Evolutionary conservation across 2,113 vertebrate genomes (phyloP), one percentile per base, ranked within the genome.

Genomic region (Rhea americana): DNA sequence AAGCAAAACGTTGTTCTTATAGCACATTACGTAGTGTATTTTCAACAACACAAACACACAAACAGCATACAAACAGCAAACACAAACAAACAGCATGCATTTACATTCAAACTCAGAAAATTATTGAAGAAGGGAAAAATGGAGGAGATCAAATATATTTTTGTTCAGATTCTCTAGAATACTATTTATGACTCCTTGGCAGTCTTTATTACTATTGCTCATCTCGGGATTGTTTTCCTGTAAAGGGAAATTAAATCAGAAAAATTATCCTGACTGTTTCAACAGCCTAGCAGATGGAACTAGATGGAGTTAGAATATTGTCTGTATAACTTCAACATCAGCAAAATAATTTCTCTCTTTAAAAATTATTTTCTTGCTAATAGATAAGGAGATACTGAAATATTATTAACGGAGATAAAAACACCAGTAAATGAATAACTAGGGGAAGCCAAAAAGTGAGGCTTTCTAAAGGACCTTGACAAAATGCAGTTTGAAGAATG

Each of bases 171-270:
- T 53, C n/a, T 37, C 53, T 68, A 53, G 13, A 53, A 61, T 26
- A 62, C 37, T 88, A 14, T 77, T 59, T 35, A 73, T 48, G 45
- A 41, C 56, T 50, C 22, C 80, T 93, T 67, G 45, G 32, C 21
- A 37, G 70, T 26, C 43, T 47, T 10, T 51, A 25, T 11, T 71
- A 37, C 43, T 74, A 72, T 43, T 32, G 45, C 13, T 30, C 16
- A 22, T 78, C 45, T 32, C 73, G 76, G 63, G 3, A 15, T 5
- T 63, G 22, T 43, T 41, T 32, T 66, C 32, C 56, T 43, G 50
- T 85, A 47, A 81, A 87, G 65, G 39, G 35, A 95, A 95, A 85
- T 59, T 61, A 89, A 61, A 94, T 47, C 55, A 75, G 61, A 25
- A 61, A 77, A 50, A 73, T 43, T 20, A 78, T 55, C 50, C 9